Conservation (phyloP, 1,140 invertebrate species). For the Achroia grisella region DNA sequence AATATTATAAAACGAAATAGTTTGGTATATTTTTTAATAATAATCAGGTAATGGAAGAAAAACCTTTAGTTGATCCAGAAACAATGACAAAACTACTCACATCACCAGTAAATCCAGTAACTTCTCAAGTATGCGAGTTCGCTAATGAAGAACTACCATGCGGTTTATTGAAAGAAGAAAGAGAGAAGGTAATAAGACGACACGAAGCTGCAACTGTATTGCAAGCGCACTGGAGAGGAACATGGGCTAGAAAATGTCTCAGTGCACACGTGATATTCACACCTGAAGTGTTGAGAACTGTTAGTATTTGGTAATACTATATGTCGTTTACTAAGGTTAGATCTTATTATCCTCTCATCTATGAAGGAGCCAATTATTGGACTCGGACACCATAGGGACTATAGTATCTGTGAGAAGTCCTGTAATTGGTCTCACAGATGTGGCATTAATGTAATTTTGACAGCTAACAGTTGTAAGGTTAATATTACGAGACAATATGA, state of each 20-base stretch:
- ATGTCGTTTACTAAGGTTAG: too few relatives aligned
- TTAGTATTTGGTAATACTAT: conserved; percentile 15
- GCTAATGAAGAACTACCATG: conserved; percentile 40
- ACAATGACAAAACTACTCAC: conserved; percentile 26
- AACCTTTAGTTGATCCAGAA: conserved; percentile 20
- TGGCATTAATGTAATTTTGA: too few relatives aligned
- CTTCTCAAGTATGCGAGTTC: conserved; percentile 36
- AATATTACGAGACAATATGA: too few relatives aligned
- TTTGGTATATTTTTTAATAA: background rate
- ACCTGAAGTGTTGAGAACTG: conserved; percentile 37
- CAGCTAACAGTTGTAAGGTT: too few relatives aligned
- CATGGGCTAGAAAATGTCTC: conserved; percentile 43
- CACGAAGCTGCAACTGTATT: conserved; percentile 48
- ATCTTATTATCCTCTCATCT: too few relatives aligned
- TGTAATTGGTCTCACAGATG: too few relatives aligned
- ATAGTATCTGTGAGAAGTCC: too few relatives aligned
- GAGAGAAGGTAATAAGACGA: conserved; percentile 35
- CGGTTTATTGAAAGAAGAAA: conserved; percentile 38
- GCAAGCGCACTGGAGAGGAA: conserved; percentile 52
- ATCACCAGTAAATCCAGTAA: conserved; percentile 16
- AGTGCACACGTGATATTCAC: conserved; percentile 15
- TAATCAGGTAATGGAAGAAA: conserved; percentile 19
- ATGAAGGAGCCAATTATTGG: too few relatives aligned
- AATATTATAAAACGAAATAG: too few relatives aligned
- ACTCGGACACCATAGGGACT: too few relatives aligned